phyloP scores from a whole-genome alignment of 2,888 invertebrate species.

The Pachycephus smyrnensis region DNA sequence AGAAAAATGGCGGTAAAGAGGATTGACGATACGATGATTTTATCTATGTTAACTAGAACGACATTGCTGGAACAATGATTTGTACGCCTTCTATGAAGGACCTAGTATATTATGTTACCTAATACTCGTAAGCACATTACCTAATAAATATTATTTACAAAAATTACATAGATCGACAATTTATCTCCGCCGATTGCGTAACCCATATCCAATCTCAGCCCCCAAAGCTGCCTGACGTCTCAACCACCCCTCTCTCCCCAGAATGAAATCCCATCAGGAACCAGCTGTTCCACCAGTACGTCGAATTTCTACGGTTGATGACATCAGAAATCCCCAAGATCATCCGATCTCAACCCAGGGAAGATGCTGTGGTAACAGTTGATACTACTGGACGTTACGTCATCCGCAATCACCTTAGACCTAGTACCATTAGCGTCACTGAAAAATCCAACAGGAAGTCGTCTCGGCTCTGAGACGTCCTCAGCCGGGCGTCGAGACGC shows the following conservation, averaged over 20 bases:
- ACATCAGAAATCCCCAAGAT: background rate
- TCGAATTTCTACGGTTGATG: background rate
- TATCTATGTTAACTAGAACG: constrained; percentile 60
- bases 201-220: background rate
- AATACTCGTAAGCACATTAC: constrained; percentile 62
- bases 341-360: background rate
- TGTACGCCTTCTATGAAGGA: constrained; percentile 64
- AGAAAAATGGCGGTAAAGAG: background rate
- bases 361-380: background rate
- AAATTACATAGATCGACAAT: constrained; percentile 27
- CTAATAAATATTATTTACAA: constrained; percentile 64
- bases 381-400: background rate
- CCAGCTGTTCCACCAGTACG: background rate
- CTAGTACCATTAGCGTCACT: background rate
- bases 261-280: background rate
- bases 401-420: background rate
- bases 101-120: constrained; percentile 61
- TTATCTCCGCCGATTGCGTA: background rate
- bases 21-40: constrained; percentile 50
- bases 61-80: constrained; percentile 65
- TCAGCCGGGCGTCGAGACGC: background rate
- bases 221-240: background rate
- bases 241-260: too few relatives aligned
- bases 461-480: background rate
- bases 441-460: background rate